Conservation (phyloP, 2,797 vertebrate species). For the Moxostoma hubbsi region DNA sequence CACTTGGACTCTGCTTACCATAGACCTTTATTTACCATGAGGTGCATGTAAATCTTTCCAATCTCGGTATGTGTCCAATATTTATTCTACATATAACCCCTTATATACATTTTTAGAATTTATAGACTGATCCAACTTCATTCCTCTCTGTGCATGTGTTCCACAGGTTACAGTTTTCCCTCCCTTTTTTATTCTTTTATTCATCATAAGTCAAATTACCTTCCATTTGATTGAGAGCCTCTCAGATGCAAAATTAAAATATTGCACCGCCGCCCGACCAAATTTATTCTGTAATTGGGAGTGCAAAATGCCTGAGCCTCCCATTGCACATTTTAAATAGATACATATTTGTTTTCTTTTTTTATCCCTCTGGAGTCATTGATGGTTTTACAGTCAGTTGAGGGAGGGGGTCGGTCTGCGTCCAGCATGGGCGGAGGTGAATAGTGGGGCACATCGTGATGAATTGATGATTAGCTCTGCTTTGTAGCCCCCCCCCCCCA, state of each 20-base stretch:
- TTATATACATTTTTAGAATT: conserved; percentile 41
- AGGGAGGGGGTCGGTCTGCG: conserved; percentile 38
- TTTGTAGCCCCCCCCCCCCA: conserved; percentile 65
- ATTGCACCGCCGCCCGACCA: conserved; percentile 36
- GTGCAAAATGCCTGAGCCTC: conserved; percentile 29
- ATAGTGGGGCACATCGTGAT: conserved; percentile 71
- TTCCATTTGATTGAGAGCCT: conserved; percentile 53
- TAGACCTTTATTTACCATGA: conserved; percentile 28
- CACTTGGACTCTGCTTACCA: conserved; percentile 4
- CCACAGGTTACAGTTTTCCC: conserved; percentile 40
- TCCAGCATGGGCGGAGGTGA: conserved; percentile 58
- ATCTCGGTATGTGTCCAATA: conserved; percentile 20
- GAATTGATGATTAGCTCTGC: conserved; percentile 74
- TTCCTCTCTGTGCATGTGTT: conserved; percentile 40
- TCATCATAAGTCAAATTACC: conserved; percentile 40
- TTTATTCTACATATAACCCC: conserved; percentile 17
- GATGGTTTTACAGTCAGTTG: conserved; percentile 49
- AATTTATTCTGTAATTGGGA: conserved; percentile 44
- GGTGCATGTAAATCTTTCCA: conserved; percentile 34
- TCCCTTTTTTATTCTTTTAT: conserved; percentile 40
- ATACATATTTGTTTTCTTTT: conserved; percentile 52
- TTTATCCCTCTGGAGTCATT: conserved; percentile 41
- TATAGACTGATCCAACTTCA: conserved; percentile 39
- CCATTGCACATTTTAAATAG: conserved; percentile 52
- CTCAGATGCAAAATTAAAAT: conserved; percentile 49